Base-by-base conservation (phyloP, 2,797 vertebrate genomes). In the Antennarius maculatus region DNA sequence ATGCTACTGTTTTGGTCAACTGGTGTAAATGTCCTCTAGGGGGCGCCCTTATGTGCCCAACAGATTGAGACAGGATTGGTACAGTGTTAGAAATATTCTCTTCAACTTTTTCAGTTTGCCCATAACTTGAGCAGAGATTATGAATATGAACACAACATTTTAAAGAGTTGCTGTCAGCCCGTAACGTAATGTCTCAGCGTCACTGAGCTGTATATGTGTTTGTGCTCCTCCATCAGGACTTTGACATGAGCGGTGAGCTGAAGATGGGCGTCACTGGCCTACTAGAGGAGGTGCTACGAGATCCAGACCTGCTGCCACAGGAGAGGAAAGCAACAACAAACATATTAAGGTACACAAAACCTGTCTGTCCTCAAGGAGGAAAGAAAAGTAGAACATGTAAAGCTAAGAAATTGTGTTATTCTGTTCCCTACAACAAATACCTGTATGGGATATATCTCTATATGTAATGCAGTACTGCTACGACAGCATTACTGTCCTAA, bases 321-420 rank as follows among this genome's bases (percentile, higher is more conserved):
- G 97, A 99, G 90, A 95, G 96, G 79, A 99, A 98, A 92, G 97
- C 96, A 34, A 95, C 96, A 0, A 90, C 93, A 0, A 98, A 98
- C 85, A 96, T 99, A 72, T 76, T 98, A 84, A 97, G 96, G 97
- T 98, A 29, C 16, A 3, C 37, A 34, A 34, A 34, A 5, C 31
- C 31, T 8, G 31, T 34, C 31, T 34, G 2, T 34, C 31, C 5
- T 34, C 31, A 5, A 34, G 31, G 31, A 5, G 31, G 31, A 34
- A 34, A 34, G 31, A 23, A 23, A 23, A 23, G 23, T 23, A 23
- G 23, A 23, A 23, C 23, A 23, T 23, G 23, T 23, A 23, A 23
- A 23, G 5, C 31, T 34, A 34, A 8, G 5, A 34, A 34, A 34
- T 34, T 34, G 31, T 34, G 8, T 34, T 34, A 6, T 34, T 34